Base-by-base conservation (phyloP, 2,888 invertebrate genomes). In the Ichneumoninae sp. region DNA sequence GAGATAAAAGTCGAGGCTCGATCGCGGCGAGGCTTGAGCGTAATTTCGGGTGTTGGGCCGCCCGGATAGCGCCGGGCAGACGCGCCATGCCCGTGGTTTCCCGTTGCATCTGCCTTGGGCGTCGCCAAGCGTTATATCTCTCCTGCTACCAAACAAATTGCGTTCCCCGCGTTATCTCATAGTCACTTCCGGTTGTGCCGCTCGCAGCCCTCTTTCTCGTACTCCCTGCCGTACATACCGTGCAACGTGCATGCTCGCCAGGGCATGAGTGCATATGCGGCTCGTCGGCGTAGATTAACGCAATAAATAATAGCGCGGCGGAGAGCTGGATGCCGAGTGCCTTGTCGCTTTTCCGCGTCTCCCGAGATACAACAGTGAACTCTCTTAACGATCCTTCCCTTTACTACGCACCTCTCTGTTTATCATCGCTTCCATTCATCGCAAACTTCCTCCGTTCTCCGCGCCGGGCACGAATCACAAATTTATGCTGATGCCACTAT, bases 71-170 rank as follows among this genome's bases (percentile, higher is more conserved):
- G 77, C 52, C 66, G 57, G 62, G 50, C 69, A 22, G 19, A 80
- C 70, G 54, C 74, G 80, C 71, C 60, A 79, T 77, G 76, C 77
- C 60, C 60, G 70, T 72, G 75, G 22, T 57, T 26, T 52, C 30
- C 68, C 71, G 83, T 66, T 78, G 82, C 85, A 79, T 81, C 81
- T 86, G 82, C 85, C 83, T 85, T 80, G 81, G 82, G 84, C 77
- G 84, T 85, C 85, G 78, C 85, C 82, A 66, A 82, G 83, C 86
- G 75, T 85, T 87, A 85, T 87, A 86, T 87, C 86, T 86, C 82
- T 82, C 80, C 85, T 79, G 85, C 86, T 80, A 86, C 87, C 44
- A 87, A 88, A 89, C 83, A 88, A 88, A 89, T 88, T 88, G 86
- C 84, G 85, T 80, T 82, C 86, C 83, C 86, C 87, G 87, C 87